Base-by-base conservation (phyloP, 2,113 vertebrate genomes). In the Hyla sarda region DNA sequence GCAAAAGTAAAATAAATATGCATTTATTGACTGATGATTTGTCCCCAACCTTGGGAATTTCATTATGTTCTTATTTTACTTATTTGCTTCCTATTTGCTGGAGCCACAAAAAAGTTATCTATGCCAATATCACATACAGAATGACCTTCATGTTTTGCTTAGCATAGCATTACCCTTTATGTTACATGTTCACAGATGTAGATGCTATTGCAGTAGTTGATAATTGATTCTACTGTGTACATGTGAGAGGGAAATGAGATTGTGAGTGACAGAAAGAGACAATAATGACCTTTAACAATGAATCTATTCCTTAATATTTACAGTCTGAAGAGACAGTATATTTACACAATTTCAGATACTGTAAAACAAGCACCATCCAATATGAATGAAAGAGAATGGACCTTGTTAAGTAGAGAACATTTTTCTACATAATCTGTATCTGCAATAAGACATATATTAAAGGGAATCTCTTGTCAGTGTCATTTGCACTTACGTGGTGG, bases 11-110 rank as follows among this genome's bases (percentile, higher is more conserved):
- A 62, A 81, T 81, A 81, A 81, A 81, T 81, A 45, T 81, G 34
- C 78, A 81, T 65, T 65, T 65, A 81, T 81, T 62, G 78, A 81
- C 78, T 81, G 78, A 47, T 62, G 32, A 62, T 60, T 65, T 65
- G 34, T 47, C 56, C 78, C 37, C 58, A 47, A 41, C 78, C 78
- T 65, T 81, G 56, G 37, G 41, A 65, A 28, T 81, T 62, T 81
- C n/a, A 65, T 81, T 81, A 81, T 16, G 37, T 17, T 62, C 34
- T 5, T 32, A 65, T 77, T 77, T 50, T 77, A 32, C 48, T 52
- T 30, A 45, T 41, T 32, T 50, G 28, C 9, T 28, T n/a, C 50
- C 48, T 77, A 47, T 81, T 58, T 80, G 16, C 2, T 28, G n/a
- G 41, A 47, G 25, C 78, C 41, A 37, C 52, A 65, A 65, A 23